Evolutionary conservation across 37 sponge, comb jelly and placozoan genomes (phyloP).

Genomic region (Ephydatia muelleri): DNA sequence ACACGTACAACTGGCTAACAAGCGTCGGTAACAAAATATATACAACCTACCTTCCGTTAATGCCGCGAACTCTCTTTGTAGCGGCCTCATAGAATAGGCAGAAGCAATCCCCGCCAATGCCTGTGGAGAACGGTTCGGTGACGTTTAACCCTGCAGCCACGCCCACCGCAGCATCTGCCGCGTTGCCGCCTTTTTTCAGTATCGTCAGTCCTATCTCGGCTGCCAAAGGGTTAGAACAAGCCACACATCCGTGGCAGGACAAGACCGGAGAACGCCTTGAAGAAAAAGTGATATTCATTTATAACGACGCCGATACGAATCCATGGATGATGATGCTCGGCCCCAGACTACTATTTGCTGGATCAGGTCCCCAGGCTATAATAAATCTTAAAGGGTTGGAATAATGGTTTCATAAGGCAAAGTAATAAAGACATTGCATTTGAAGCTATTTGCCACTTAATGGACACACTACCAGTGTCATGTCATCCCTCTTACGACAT

Average conservation of each 20-base stretch:
- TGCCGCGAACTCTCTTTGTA: conserved; percentile 57
- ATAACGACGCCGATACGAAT: too few relatives aligned
- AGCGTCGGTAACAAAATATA: too few relatives aligned
- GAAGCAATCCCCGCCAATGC: conserved; percentile 89
- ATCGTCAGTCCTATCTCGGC: conserved; percentile 61
- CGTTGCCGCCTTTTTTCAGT: conserved; percentile 76
- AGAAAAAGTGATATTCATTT: neutral
- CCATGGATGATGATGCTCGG: too few relatives aligned
- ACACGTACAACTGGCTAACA: too few relatives aligned
- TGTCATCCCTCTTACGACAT: too few relatives aligned
- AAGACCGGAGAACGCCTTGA: conserved; percentile 72
- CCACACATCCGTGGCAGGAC: conserved; percentile 70
- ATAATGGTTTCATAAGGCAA: too few relatives aligned
- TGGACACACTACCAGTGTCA: too few relatives aligned
- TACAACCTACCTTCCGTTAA: conserved; percentile 74
- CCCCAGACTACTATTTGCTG: too few relatives aligned
- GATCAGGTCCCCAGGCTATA: too few relatives aligned
- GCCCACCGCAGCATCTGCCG: conserved; percentile 88
- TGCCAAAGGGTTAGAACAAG: conserved; percentile 78
- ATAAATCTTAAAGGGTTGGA: too few relatives aligned
- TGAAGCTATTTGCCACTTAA: too few relatives aligned
- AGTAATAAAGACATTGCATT: too few relatives aligned
- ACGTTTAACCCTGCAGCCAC: conserved; percentile 89
- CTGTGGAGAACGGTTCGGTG: conserved; percentile 83
- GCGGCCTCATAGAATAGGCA: conserved; percentile 79